Base-by-base conservation (phyloP, 2,888 invertebrate species). In the Automeris io region DNA sequence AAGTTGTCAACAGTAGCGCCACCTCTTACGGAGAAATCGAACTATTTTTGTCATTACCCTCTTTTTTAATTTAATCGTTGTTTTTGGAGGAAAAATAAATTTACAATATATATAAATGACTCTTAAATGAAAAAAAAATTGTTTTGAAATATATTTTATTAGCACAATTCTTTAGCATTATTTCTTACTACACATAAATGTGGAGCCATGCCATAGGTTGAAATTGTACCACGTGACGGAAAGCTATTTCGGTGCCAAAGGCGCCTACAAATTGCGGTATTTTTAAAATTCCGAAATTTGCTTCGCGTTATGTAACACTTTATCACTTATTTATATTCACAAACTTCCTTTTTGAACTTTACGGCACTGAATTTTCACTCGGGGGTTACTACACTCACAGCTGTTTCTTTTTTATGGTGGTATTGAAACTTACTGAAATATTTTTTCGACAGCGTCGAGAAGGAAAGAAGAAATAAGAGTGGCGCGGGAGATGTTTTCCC, bases 381-480 rank as follows among this genome's bases (percentile, higher is more conserved):
- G 53, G 54, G 54, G 49, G 13, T 56, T 60, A 61, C 48, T 61
- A 70, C 80, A 76, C 72, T 70, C 78, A 72, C 74, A 61, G 43
- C 56, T 62, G 57, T 63, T 67, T 65, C 52, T 57, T 63, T 73
- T 68, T 75, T 64, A 56, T 57, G 52, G 56, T 64, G 57, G 49
- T 61, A 61, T 63, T 68, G 51, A 63, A 81, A 86, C 83, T 83
- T 85, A 85, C 85, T 83, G 74, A 71, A 69, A 70, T 70, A 73
- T 62, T 75, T 70, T 77, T 81, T 78, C 82, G 80, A 76, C 83
- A 79, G 86, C 83, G 85, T 83, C 81, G 79, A 70, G 86, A 85
- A 87, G 87, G 83, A 83, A 87, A 83, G 85, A 86, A 86, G 85
- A 82, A 83, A 76, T 83, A 82, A 83, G 77, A 86, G 87, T 81